These are phyloP conservation scores for Cygnus olor DNA, from an alignment of 2,797 vertebrate genomes.

Conservation along the genomic window DNA sequence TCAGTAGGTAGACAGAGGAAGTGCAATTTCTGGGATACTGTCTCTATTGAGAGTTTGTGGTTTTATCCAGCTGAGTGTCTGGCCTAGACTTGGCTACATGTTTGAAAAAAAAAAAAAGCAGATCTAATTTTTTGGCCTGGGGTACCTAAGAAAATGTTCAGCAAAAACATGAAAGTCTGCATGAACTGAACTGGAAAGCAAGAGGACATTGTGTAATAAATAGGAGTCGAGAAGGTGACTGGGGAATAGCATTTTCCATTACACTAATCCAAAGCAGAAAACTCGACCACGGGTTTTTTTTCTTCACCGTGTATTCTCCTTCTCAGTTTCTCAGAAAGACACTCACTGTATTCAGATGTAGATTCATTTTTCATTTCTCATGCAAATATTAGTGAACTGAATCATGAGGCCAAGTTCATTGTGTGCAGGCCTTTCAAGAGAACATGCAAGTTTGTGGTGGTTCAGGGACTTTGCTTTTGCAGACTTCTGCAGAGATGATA, in stretches of 20 bases:
- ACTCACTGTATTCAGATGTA: not conserved
- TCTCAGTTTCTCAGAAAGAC: not conserved
- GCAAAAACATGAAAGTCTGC: slow-evolving; percentile 44
- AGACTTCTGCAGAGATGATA: slow-evolving; percentile 5
- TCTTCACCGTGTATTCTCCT: not conserved
- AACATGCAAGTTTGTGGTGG: not conserved
- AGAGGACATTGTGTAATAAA: slow-evolving; percentile 52
- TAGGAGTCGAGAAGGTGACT: not conserved
- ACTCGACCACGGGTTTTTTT: not conserved
- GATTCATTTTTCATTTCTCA: slow-evolving; percentile 48
- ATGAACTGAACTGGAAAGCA: slow-evolving; percentile 53
- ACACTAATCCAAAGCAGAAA: slow-evolving; percentile 29
- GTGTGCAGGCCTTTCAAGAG: slow-evolving; percentile 1
- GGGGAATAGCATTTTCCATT: slow-evolving; percentile 62
- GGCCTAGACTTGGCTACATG: slow-evolving; percentile 29
- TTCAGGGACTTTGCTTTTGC: slow-evolving; percentile 22
- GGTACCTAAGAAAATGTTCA: not conserved
- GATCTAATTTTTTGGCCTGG: slow-evolving; percentile 31
- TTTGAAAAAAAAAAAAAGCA: slow-evolving; percentile 22
- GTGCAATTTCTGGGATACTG: slow-evolving; percentile 18
- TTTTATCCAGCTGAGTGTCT: slow-evolving; percentile 47
- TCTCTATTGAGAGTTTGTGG: slow-evolving; percentile 38
- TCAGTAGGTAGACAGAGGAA: slow-evolving; percentile 9
- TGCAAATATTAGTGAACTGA: slow-evolving; percentile 22
- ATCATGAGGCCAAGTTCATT: not conserved